A percentile compares a stretch with the other conserved stretches of the same genome.
These are phyloP conservation scores for Pseudococcus jackbeardsleyi DNA, from an alignment of 2,888 invertebrate species.

Conservation along the genomic window DNA sequence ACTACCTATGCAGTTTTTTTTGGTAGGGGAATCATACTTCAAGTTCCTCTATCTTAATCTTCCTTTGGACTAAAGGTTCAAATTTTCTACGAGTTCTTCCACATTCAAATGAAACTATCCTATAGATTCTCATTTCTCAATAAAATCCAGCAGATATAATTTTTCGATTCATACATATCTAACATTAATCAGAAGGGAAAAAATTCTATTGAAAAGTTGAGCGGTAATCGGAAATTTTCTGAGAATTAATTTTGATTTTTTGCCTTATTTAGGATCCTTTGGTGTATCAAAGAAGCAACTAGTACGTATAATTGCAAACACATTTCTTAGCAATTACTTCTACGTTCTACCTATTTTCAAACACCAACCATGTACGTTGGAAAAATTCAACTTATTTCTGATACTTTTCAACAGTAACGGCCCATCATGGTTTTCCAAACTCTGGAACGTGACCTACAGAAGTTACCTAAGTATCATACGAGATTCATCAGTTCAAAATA, in stretches of 20 bases:
- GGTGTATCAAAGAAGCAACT: not conserved
- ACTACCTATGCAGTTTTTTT: too few relatives aligned
- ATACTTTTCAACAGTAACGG: slow-evolving; percentile 11
- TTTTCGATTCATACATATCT: too few relatives aligned
- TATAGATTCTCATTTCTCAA: too few relatives aligned
- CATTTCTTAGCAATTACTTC: not conserved
- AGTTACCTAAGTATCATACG: slow-evolving; percentile 13
- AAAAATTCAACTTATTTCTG: not conserved
- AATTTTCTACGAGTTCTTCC: too few relatives aligned
- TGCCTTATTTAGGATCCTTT: not conserved
- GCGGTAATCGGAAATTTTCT: too few relatives aligned
- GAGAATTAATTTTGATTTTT: not conserved
- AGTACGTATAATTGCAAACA: not conserved
- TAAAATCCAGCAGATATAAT: too few relatives aligned
- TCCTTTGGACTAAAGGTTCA: too few relatives aligned
- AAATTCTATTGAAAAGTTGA: too few relatives aligned
- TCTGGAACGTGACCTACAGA: slow-evolving; percentile 29
- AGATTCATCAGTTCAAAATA: slow-evolving; percentile 46
- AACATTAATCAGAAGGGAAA: too few relatives aligned
- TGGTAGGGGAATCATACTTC: too few relatives aligned
- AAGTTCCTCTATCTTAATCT: too few relatives aligned
- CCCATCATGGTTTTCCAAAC: slow-evolving; percentile 18
- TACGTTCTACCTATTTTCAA: not conserved
- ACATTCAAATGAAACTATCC: too few relatives aligned
- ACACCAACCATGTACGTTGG: not conserved